These are phyloP conservation scores for Dicaeum eximium DNA, from an alignment of 2,113 vertebrate genomes.

Conservation along the genomic window DNA sequence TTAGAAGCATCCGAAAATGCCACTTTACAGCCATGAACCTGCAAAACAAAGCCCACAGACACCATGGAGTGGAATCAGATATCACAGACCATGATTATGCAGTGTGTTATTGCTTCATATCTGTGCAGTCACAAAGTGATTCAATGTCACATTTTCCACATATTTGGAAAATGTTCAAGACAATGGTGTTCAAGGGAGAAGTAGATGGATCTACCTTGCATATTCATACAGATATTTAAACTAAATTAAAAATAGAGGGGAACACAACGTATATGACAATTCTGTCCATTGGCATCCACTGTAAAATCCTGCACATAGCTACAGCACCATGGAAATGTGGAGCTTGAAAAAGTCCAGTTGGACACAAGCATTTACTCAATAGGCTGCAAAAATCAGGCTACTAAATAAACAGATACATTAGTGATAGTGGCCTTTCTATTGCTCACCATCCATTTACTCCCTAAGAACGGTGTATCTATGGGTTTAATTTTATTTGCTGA, in stretches of 20 bases:
- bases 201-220: background rate
- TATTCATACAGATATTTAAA: background rate
- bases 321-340: background rate
- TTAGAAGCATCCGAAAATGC: background rate
- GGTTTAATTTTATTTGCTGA: background rate
- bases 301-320: background rate
- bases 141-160: background rate
- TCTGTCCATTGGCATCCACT: background rate
- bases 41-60: background rate
- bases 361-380: background rate
- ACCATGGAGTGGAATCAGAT: background rate
- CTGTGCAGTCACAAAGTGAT: background rate
- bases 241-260: background rate
- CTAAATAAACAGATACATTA: background rate
- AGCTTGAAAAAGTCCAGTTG: background rate
- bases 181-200: background rate
- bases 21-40: background rate
- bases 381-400: background rate
- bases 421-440: background rate
- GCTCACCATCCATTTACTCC: background rate
- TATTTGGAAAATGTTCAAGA: background rate
- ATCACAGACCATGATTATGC: background rate
- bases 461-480: background rate
- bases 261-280: accelerated
- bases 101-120: background rate